Evolutionary conservation across 2,888 invertebrate genomes (phyloP).

Genomic region (Steinernema scapterisci): DNA sequence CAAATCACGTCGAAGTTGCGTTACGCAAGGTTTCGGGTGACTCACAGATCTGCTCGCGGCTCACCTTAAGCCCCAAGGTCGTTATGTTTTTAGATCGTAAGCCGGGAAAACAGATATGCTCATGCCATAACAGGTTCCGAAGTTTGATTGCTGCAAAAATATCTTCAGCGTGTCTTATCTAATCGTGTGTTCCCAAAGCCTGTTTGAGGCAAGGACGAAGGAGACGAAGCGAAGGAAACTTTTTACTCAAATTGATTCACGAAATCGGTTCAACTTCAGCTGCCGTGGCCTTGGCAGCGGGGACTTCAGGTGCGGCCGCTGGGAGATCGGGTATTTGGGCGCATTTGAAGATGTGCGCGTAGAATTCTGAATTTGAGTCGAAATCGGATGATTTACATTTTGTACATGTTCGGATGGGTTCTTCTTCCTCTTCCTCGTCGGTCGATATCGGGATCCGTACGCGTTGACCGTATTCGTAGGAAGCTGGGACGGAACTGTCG

Average conservation of each 20-base stretch:
- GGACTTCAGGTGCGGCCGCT: neutral
- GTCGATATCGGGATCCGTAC: neutral
- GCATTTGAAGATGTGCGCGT: slow-evolving; percentile 11
- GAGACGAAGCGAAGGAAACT: neutral
- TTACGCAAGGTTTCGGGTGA: neutral
- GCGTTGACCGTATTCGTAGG: slow-evolving; percentile 21
- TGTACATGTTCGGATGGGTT: neutral
- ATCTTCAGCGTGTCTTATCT: slow-evolving; percentile 15
- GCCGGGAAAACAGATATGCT: slow-evolving; percentile 19
- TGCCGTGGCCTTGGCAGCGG: neutral
- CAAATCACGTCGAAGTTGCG: too few species aligned
- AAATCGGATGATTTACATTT: neutral
- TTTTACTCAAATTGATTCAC: slow-evolving; percentile 14
- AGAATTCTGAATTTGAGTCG: slow-evolving; percentile 8
- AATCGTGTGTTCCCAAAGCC: slow-evolving; percentile 21
- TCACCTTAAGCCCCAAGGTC: slow-evolving; percentile 23
- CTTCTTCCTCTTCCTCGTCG: neutral
- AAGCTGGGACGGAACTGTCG: neutral
- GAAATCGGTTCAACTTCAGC: neutral
- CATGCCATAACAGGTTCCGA: slow-evolving; percentile 26
- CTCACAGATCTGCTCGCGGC: neutral
- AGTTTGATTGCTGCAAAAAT: slow-evolving; percentile 24
- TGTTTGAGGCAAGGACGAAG: neutral
- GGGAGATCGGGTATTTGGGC: neutral
- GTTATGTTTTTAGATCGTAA: slow-evolving; percentile 11